These are phyloP conservation scores for Cenopis cana DNA, from an alignment of 2,888 invertebrate genomes.

Conservation along the genomic window DNA sequence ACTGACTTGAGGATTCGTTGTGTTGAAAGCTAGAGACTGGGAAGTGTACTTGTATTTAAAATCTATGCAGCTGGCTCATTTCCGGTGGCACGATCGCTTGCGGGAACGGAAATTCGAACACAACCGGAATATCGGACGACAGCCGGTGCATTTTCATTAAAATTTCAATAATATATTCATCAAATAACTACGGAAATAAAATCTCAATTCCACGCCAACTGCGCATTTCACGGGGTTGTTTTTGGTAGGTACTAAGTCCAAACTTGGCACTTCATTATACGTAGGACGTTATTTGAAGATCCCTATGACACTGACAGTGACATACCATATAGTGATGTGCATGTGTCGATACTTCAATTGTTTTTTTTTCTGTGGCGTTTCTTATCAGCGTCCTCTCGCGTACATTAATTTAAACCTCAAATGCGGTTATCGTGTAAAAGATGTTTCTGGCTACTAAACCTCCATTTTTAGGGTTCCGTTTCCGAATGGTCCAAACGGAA, in stretches of 20 bases:
- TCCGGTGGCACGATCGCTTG: conserved; percentile 24
- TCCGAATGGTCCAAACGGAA: no score
- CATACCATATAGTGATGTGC: no score
- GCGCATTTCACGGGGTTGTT: conserved; percentile 6
- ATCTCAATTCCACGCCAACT: not conserved
- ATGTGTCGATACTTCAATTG: no score
- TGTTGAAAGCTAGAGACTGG: not conserved
- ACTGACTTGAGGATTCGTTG: not conserved
- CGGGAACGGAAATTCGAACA: conserved; percentile 34
- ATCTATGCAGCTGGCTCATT: conserved; percentile 16
- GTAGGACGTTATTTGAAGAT: no score
- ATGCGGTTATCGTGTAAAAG: no score
- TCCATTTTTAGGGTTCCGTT: no score
- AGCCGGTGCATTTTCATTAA: conserved; percentile 38
- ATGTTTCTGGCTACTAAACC: no score
- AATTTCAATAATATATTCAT: conserved; percentile 28
- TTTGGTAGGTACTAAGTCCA: not conserved
- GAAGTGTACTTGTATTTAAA: conserved; percentile 2
- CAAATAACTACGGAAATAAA: conserved; percentile 6
- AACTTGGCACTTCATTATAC: not conserved
- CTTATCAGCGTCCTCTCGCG: no score
- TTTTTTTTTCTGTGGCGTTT: no score
- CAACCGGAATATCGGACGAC: conserved; percentile 38
- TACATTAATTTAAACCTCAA: no score
- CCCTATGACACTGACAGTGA: no score